Conservation (phyloP, 1,140 invertebrate genomes). For the Pristionchus pacificus region DNA sequence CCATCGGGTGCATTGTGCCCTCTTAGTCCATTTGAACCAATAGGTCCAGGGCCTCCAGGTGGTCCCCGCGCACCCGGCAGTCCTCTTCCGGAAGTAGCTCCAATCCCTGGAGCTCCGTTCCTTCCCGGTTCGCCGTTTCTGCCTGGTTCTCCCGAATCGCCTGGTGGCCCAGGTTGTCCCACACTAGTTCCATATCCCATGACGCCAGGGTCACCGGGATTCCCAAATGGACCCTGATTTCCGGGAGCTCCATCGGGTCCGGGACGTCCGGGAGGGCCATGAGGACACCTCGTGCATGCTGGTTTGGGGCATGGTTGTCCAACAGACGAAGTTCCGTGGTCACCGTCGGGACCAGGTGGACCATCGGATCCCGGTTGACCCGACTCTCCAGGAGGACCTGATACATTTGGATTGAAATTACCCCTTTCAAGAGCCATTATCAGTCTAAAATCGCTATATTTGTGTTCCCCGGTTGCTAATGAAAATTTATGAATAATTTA, state of each 20-base stretch:
- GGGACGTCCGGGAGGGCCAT: constrained; percentile 16
- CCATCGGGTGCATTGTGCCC: neutral
- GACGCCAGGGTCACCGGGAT: neutral
- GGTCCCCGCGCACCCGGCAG: neutral
- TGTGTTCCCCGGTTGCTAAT: too few relatives aligned
- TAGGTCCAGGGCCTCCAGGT: neutral
- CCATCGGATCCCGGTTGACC: constrained; percentile 14
- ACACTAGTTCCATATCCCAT: too few relatives aligned
- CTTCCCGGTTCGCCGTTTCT: neutral
- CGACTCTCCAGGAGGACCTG: constrained; percentile 10
- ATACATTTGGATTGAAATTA: too few relatives aligned
- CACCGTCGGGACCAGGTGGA: neutral
- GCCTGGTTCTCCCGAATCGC: neutral
- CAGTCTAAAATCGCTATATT: too few relatives aligned
- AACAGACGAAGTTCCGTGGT: constrained; percentile 1
- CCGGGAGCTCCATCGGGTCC: constrained; percentile 19
- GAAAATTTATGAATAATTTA: too few relatives aligned
- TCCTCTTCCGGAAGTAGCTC: too few relatives aligned
- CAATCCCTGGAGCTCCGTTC: too few relatives aligned
- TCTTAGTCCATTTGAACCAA: neutral
- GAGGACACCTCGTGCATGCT: constrained; percentile 10
- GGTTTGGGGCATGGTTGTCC: neutral
- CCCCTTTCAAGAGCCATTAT: too few relatives aligned
- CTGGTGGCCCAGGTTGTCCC: constrained; percentile 14
- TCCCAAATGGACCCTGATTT: neutral